Evolutionary conservation across 2,113 vertebrate species (phyloP), one percentile per base, ranked within the genome.

Genomic region (Lycocorax pyrrhopterus): DNA sequence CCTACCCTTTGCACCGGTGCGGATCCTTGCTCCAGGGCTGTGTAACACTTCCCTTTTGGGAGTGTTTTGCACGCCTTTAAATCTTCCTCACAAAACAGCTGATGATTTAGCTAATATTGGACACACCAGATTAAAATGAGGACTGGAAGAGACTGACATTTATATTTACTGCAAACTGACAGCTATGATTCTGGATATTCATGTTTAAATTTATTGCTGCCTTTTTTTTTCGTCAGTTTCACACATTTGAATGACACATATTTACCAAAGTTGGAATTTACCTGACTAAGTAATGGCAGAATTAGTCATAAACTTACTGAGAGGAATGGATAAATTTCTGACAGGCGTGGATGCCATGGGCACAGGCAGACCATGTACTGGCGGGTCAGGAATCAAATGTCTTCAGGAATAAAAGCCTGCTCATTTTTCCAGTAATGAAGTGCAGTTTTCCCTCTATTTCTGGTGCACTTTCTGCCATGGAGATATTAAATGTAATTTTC

Each of bases 341-440:
- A 72, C 46, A 32, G 43, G 30, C 0, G 5, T 0, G 3, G 37
- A 74, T 8, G 9, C n/a, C 22, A 29, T 12, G 53, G 67, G 29
- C 35, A 58, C 10, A 56, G 78, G 41, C 41, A 85, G 49, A 58
- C 25, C 37, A 33, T 33, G 53, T 82, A 58, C 14, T 79, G 78
- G 62, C 37, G 87, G 74, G 37, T 69, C 72, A 93, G 66, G 71
- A 92, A 60, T 30, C 29, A 10, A 92, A 47, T 66, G 30, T 51
- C 33, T 62, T 83, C 67, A 73, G 85, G n/a, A 88, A 88, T 13
- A 90, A 51, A 16, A 76, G n/a, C 17, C 27, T 19, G 13, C 16
- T 76, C 33, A 69, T 88, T 96, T 82, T 94, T 66, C 13, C 82
- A 73, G 46, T 66, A 74, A 88, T 51, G 51, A 95, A 93, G n/a